A percentile compares a stretch with the other conserved stretches of the same genome.
Conservation (phyloP, 2,113 vertebrate species). For the Neogobius melanostomus region DNA sequence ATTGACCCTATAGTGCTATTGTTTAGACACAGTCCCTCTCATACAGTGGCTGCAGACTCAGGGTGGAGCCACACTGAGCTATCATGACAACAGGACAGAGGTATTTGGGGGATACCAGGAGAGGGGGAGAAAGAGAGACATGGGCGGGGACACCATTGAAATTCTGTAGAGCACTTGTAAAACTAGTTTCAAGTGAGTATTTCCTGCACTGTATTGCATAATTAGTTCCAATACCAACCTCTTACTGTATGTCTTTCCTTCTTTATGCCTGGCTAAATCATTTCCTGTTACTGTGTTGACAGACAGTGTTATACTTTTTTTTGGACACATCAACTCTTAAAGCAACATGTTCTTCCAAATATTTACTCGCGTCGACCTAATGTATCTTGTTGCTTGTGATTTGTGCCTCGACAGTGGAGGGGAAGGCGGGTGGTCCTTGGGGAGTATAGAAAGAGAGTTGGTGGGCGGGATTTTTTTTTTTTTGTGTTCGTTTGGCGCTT, state of each 20-base stretch:
- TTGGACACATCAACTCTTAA: not conserved
- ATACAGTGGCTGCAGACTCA: slow-evolving; percentile 69
- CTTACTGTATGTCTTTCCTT: no score
- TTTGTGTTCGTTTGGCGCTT: slow-evolving; percentile 45
- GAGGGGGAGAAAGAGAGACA: slow-evolving; percentile 10
- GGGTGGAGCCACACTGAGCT: slow-evolving; percentile 46
- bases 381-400: slow-evolving; percentile 30
- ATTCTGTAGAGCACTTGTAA: no score
- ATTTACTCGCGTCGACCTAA: not conserved
- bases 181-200: no score
- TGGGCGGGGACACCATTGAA: not conserved
- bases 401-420: slow-evolving; percentile 51
- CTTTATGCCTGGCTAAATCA: not conserved
- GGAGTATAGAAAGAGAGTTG: slow-evolving; percentile 2
- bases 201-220: no score
- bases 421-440: slow-evolving; percentile 60
- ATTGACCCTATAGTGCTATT: slow-evolving; percentile 52
- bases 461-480: slow-evolving; percentile 50
- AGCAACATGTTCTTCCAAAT: not conserved
- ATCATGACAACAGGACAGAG: slow-evolving; percentile 9
- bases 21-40: slow-evolving; percentile 73
- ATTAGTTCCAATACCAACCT: no score
- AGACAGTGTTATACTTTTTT: not conserved
- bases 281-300: not conserved
- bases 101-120: slow-evolving; percentile 35